phyloP scores from a whole-genome alignment of 1,140 invertebrate species.

The Ips nitidus region DNA sequence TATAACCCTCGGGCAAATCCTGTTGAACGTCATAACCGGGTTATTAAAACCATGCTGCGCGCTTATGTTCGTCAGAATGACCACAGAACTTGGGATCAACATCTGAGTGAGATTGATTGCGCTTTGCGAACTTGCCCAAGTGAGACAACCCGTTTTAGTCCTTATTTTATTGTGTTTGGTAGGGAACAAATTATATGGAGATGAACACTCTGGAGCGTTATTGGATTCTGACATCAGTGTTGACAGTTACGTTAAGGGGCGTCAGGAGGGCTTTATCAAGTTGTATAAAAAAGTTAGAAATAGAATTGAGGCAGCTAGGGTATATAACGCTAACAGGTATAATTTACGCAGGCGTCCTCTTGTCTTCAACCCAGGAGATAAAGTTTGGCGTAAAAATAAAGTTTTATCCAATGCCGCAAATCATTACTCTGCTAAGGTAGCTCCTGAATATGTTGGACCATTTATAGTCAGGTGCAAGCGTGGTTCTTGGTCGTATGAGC shows the following conservation, averaged over 20 bases:
- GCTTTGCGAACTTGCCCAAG: slow-evolving; percentile 29
- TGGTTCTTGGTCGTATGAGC: slow-evolving; percentile 15
- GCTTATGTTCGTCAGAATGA: slow-evolving; percentile 32
- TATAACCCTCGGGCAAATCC: slow-evolving; percentile 42
- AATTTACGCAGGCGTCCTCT: slow-evolving; percentile 30
- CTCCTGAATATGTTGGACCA: slow-evolving; percentile 29
- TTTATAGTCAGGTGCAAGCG: slow-evolving; percentile 11
- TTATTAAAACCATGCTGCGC: slow-evolving; percentile 39
- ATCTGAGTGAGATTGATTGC: slow-evolving; percentile 30
- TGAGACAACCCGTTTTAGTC: slow-evolving; percentile 38
- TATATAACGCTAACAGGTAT: slow-evolving; percentile 14
- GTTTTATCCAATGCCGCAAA: slow-evolving; percentile 18
- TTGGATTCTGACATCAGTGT: not conserved
- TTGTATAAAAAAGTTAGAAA: not conserved
- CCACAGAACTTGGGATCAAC: slow-evolving; percentile 34
- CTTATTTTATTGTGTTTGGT: slow-evolving; percentile 41
- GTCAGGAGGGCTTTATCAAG: not conserved
- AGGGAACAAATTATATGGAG: slow-evolving; percentile 22
- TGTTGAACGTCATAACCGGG: slow-evolving; percentile 37
- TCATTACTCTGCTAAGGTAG: slow-evolving; percentile 33
- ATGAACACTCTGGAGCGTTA: not conserved
- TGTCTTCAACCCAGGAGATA: slow-evolving; percentile 10
- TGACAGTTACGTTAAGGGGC: not conserved
- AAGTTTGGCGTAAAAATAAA: slow-evolving; percentile 27
- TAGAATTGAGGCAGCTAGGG: not conserved